Percentiles rank a stretch among this genome's conserved stretches.
phyloP scores from a whole-genome alignment of 2,888 invertebrate species.

The Ecliptopera silaceata region DNA sequence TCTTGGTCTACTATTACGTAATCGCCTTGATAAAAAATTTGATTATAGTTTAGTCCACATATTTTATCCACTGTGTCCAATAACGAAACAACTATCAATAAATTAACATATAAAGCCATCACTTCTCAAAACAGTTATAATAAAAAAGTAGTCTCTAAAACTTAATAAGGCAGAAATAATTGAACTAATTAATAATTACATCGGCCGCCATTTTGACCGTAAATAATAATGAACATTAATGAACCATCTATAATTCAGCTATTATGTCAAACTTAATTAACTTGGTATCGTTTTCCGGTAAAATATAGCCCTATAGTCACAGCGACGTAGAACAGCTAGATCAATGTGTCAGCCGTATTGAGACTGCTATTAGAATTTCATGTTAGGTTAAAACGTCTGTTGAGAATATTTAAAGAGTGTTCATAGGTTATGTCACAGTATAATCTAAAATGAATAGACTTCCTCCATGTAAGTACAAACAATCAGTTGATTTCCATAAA shows the following conservation, averaged over 20 bases:
- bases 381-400: too few species aligned
- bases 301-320: conserved; percentile 42
- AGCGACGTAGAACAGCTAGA: conserved; percentile 9
- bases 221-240: conserved; percentile 51
- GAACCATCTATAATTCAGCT: conserved; percentile 48
- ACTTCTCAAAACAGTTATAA: neutral
- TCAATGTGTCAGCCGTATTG: too few species aligned
- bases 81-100: neutral
- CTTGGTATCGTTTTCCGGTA: conserved; percentile 46
- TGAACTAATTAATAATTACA: conserved; percentile 36
- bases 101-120: neutral
- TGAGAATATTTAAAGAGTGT: neutral
- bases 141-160: conserved; percentile 8
- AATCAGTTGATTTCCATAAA: conserved; percentile 75
- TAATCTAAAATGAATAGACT: conserved; percentile 58
- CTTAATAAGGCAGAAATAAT: conserved; percentile 29
- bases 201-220: conserved; percentile 37
- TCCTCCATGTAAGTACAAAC: conserved; percentile 57
- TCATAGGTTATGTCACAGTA: conserved; percentile 29
- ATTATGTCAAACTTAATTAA: conserved; percentile 57
- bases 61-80: neutral
- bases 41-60: too few species aligned
- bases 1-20: too few species aligned
- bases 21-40: too few species aligned
- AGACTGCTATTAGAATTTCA: too few species aligned